Evolutionary conservation across 2,113 vertebrate genomes (phyloP), one percentile per base, ranked within the genome.

Genomic region (Cynoglossus semilaevis): DNA sequence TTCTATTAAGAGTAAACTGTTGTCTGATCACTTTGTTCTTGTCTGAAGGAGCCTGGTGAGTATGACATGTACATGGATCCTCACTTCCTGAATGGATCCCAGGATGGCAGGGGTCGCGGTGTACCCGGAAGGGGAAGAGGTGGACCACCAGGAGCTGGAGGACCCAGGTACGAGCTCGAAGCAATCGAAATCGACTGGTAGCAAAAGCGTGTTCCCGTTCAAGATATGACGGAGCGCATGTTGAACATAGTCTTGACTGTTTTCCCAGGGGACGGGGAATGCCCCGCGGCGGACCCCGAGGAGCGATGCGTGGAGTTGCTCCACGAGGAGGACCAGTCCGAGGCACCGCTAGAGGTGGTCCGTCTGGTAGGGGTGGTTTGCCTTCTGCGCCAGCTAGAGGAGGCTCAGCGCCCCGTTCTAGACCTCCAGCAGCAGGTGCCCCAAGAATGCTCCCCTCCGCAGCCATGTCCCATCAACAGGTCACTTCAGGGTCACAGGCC

Each of bases 61-160:
- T 93, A 94, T 50, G 95, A 98, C 17, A 93, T 92, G 2, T 97
- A 94, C 81, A 90, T 98, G 92, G 95, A 98, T 74, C 90, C 94
- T 37, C 93, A 94, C 38, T 98, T 96, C 76, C 81, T 99, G 75
- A 99, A 98, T 29, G 96, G 96, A 19, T 91, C 93, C 1, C 95
- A 95, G 13, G 91, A 92, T 58, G 92, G 67, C 29, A 91, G 94
- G 1, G 92, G 90, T 0, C 91, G 95, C 35, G 94, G 93, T 8
- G 91, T 90, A 15, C 85, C 92, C 8, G 91, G 91, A 53, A 65
- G 95, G 57, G 96, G 95, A 18, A 88, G 95, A 46, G 96, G 95
- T 59, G 92, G 92, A 35, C 93, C 94, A n/a, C 93, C 92, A 3
- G 93, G 92, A 42, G 89, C 92, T 1, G 90, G 91, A 15, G 94